A percentile compares a stretch with the other conserved stretches of the same genome.
These are phyloP conservation scores for Haliclona indistincta DNA, from an alignment of 37 sponge, comb jelly and placozoan genomes.

Conservation along the genomic window DNA sequence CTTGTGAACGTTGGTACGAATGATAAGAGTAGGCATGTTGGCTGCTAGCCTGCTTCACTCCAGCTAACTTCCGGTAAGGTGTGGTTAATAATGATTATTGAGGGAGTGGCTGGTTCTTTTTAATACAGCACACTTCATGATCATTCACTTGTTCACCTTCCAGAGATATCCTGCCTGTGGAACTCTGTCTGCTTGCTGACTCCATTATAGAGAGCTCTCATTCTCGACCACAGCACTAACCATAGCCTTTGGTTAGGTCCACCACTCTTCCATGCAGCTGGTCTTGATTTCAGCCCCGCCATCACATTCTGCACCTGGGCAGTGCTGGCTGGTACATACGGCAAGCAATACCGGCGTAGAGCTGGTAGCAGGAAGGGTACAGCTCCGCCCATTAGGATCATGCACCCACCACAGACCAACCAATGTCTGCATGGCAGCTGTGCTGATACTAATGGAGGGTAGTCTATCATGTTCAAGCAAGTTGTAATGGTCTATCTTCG, in stretches of 20 bases:
- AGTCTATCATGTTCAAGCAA: too few relatives aligned
- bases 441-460: too few relatives aligned
- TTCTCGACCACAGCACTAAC: constrained; percentile 74
- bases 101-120: too few relatives aligned
- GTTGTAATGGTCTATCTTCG: too few relatives aligned
- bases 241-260: constrained; percentile 83
- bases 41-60: too few relatives aligned
- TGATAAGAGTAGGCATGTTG: constrained; percentile 29
- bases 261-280: too few relatives aligned
- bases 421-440: too few relatives aligned
- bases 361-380: constrained; percentile 86
- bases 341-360: constrained; percentile 66
- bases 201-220: constrained; percentile 51
- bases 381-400: too few relatives aligned
- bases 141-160: constrained; percentile 36
- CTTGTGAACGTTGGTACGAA: constrained; percentile 18
- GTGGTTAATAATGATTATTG: too few relatives aligned
- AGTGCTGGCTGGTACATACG: constrained; percentile 86
- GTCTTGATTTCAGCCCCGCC: constrained; percentile 35
- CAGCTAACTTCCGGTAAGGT: too few relatives aligned
- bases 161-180: constrained; percentile 70
- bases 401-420: too few relatives aligned
- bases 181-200: constrained; percentile 57
- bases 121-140: too few relatives aligned
- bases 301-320: constrained; percentile 57